Conservation (phyloP, 2,113 vertebrate genomes). For the Nansenia antarctica region DNA sequence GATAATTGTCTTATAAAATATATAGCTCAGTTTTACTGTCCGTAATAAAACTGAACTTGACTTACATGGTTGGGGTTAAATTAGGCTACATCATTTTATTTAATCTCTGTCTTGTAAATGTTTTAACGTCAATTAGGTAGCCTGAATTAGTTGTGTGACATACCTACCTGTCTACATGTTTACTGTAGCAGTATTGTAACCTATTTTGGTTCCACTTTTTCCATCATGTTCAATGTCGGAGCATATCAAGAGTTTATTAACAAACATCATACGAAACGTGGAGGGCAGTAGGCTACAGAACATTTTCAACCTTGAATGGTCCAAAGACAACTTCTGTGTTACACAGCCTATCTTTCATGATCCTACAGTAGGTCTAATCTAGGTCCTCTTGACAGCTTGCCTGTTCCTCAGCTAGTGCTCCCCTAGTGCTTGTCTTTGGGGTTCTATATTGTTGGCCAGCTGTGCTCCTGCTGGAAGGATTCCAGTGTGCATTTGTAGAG, state of each 20-base stretch:
- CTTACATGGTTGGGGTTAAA: too few relatives aligned
- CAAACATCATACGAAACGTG: not conserved
- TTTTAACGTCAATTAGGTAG: too few relatives aligned
- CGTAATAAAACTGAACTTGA: too few relatives aligned
- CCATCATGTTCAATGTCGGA: too few relatives aligned
- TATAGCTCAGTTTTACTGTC: too few relatives aligned
- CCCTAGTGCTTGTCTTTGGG: slow-evolving; percentile 49
- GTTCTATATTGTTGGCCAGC: slow-evolving; percentile 44
- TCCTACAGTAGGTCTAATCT: not conserved
- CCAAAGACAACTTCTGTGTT: not conserved
- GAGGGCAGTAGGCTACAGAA: not conserved
- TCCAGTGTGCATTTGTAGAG: slow-evolving; percentile 62
- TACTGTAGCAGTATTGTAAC: too few relatives aligned
- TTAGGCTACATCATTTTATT: too few relatives aligned
- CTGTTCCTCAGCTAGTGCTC: slow-evolving; percentile 22
- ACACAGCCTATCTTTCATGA: not conserved
- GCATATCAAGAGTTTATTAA: not conserved
- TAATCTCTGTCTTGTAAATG: too few relatives aligned
- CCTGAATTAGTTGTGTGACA: too few relatives aligned
- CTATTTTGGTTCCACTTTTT: too few relatives aligned
- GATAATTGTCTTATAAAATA: too few relatives aligned
- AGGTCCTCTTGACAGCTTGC: not conserved
- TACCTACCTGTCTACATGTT: too few relatives aligned
- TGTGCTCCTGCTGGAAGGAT: slow-evolving; percentile 52
- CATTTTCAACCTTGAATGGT: not conserved